A percentile compares a stretch with the other conserved stretches of the same genome.
Evolutionary conservation across 2,797 vertebrate genomes (phyloP).

Genomic region (Craterocephalus amniculus): DNA sequence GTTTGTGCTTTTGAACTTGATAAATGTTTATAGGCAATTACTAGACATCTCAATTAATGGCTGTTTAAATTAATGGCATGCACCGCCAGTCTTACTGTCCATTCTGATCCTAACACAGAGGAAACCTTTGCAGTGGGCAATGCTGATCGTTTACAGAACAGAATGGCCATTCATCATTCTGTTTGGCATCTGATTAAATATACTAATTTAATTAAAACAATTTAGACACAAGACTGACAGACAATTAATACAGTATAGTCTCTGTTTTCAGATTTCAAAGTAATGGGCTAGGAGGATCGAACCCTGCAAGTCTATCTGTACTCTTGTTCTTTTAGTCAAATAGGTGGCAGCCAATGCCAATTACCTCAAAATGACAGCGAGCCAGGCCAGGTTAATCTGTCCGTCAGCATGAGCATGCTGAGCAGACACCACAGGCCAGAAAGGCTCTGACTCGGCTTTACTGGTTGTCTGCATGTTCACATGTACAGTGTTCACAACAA

Average conservation of each 20-base stretch:
- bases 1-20: too few species aligned
- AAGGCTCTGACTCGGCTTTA: constrained; percentile 40
- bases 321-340: not conserved
- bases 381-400: not conserved
- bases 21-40: too few species aligned
- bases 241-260: not conserved
- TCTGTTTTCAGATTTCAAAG: not conserved
- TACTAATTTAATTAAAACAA: not conserved
- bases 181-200: not conserved
- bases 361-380: not conserved
- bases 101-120: not conserved
- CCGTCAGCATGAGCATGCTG: constrained; percentile 31
- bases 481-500: constrained; percentile 76
- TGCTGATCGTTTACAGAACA: not conserved
- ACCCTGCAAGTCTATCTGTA: not conserved
- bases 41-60: too few species aligned
- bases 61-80: too few species aligned
- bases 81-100: too few species aligned
- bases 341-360: not conserved
- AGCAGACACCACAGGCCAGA: constrained; percentile 39
- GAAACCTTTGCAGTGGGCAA: not conserved
- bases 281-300: not conserved
- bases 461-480: constrained; percentile 49
- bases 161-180: not conserved
- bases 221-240: not conserved